A percentile compares a stretch with the other conserved stretches of the same genome.
phyloP scores from a whole-genome alignment of 2,797 vertebrate species.

The Bryconaethiops microstoma region DNA sequence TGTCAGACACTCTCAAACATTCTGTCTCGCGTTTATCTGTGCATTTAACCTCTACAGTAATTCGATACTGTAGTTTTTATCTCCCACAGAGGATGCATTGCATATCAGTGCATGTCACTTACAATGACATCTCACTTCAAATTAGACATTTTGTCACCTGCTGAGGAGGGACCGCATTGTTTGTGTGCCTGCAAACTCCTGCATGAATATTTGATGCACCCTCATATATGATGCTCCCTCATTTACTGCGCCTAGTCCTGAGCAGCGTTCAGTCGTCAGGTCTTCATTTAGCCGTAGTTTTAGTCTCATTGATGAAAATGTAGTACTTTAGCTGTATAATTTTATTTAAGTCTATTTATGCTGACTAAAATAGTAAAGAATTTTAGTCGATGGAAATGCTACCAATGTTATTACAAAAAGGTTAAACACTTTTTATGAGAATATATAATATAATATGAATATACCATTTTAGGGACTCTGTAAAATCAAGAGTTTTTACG shows the following conservation, averaged over 20 bases:
- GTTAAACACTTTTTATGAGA: too few species aligned
- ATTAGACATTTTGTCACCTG: background rate
- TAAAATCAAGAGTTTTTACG: too few species aligned
- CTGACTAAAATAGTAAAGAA: too few species aligned
- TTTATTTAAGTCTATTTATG: too few species aligned
- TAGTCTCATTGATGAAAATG: too few species aligned
- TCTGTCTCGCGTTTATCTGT: background rate
- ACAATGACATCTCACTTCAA: background rate
- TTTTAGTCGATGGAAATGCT: too few species aligned
- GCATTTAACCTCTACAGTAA: background rate
- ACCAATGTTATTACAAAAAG: too few species aligned
- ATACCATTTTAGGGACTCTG: too few species aligned
- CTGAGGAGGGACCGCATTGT: constrained; percentile 18
- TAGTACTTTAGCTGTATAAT: too few species aligned
- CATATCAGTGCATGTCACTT: constrained; percentile 10
- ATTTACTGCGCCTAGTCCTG: background rate
- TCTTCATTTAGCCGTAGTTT: too few species aligned
- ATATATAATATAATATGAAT: too few species aligned
- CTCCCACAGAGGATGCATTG: background rate
- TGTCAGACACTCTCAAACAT: constrained; percentile 12
- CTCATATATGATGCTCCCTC: background rate
- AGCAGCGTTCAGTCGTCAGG: background rate
- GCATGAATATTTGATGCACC: constrained; percentile 4
- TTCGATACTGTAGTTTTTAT: background rate
- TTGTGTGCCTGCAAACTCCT: constrained; percentile 15